Conservation (phyloP, 64 coral and sea anemone species). For the Pocillopora damicornis region DNA sequence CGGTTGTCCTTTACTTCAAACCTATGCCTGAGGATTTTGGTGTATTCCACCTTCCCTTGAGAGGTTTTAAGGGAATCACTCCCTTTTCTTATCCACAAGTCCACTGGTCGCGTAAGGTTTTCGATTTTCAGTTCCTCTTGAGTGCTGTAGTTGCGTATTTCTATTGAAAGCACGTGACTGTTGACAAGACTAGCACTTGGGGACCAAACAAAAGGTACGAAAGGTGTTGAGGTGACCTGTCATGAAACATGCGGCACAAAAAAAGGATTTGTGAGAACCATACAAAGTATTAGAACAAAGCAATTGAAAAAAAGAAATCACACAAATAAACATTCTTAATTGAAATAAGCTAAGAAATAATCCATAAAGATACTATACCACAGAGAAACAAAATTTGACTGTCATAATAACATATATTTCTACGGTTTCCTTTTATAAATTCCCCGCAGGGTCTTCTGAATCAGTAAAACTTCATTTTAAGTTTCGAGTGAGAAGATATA, state of each 20-base stretch:
- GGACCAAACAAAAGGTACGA: not conserved
- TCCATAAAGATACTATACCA: too few species aligned
- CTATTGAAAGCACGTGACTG: conserved; percentile 7
- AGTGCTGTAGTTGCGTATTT: conserved; percentile 5
- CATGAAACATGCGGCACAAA: not conserved
- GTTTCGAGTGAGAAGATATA: too few species aligned
- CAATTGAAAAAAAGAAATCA: too few species aligned
- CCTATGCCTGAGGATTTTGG: conserved; percentile 14
- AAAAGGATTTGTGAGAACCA: too few species aligned
- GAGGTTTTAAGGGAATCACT: not conserved
- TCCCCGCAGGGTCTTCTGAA: too few species aligned
- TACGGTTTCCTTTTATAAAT: too few species aligned
- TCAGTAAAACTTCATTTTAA: too few species aligned
- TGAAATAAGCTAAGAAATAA: too few species aligned
- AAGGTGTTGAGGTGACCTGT: conserved; percentile 12
- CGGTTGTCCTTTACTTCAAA: conserved; percentile 25
- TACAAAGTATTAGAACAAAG: too few species aligned
- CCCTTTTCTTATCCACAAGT: conserved; percentile 37
- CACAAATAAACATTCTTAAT: too few species aligned
- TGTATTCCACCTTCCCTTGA: conserved; percentile 1
- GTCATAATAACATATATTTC: too few species aligned
- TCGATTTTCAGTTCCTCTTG: not conserved
- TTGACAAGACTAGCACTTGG: conserved; percentile 14
- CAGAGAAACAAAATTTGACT: too few species aligned
- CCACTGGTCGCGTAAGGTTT: conserved; percentile 31